phyloP scores from a whole-genome alignment of 1,140 invertebrate species.

The Hydropsyche tenuis region DNA sequence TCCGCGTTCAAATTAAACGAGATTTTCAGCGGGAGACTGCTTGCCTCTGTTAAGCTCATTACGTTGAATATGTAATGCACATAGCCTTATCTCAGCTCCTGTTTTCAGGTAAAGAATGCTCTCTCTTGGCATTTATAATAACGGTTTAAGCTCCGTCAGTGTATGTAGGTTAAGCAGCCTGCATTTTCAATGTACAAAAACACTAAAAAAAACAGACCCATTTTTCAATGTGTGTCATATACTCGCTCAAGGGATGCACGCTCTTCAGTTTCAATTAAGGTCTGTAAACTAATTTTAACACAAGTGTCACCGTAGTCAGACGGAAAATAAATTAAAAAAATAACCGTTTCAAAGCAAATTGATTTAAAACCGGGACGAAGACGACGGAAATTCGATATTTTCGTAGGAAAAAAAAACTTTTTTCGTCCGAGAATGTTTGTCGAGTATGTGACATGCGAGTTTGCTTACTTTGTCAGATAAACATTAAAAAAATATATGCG shows the following conservation, averaged over 20 bases:
- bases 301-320: no score
- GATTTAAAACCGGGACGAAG: background rate
- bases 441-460: background rate
- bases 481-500: slow-evolving; percentile 2
- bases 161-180: no score
- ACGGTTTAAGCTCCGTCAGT: background rate
- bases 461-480: slow-evolving; percentile 17
- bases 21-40: background rate
- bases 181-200: no score
- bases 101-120: background rate
- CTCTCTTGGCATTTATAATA: no score
- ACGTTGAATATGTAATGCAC: slow-evolving; percentile 21
- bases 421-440: no score
- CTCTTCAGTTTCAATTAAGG: no score
- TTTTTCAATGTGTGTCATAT: no score
- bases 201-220: no score
- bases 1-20: slow-evolving; percentile 9
- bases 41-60: background rate
- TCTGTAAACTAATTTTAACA: no score
- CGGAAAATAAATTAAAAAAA: no score
- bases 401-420: no score
- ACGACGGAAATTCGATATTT: slow-evolving; percentile 9
- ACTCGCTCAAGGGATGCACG: no score
- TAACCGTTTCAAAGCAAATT: slow-evolving; percentile 2
- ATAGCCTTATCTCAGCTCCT: background rate